phyloP scores from a whole-genome alignment of 30 jellyfish, hydroid and myxozoan genomes.

The Aurelia coerulea region DNA sequence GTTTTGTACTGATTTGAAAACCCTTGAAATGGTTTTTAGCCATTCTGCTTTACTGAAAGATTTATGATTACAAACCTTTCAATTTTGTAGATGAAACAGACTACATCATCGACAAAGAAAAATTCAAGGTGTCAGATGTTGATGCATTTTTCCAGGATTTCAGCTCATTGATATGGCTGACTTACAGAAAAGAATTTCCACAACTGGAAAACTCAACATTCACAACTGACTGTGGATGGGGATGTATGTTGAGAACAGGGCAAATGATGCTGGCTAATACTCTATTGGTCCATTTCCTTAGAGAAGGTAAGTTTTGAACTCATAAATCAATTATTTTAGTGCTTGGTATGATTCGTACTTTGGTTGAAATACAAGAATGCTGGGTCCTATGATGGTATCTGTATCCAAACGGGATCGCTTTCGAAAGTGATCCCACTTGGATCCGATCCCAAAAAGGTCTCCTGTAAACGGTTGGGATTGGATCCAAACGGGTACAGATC shows the following conservation, averaged over 20 bases:
- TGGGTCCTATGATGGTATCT: too few relatives aligned
- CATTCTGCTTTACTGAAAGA: too few relatives aligned
- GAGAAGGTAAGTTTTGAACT: constrained; percentile 58
- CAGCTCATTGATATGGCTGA: constrained; percentile 84
- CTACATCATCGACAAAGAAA: constrained; percentile 25
- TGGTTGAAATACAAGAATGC: too few relatives aligned
- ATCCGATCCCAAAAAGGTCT: too few relatives aligned
- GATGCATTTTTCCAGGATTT: constrained; percentile 88
- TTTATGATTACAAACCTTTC: not conserved
- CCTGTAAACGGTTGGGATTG: too few relatives aligned
- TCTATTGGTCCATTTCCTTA: constrained; percentile 79
- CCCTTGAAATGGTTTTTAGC: too few relatives aligned
- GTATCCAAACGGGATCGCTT: too few relatives aligned
- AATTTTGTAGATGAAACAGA: constrained; percentile 48
- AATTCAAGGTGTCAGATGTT: constrained; percentile 60
- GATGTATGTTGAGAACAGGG: constrained; percentile 98
- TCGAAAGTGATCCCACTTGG: too few relatives aligned
- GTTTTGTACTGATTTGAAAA: too few relatives aligned
- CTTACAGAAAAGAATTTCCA: constrained; percentile 93
- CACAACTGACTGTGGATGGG: constrained; percentile 99
- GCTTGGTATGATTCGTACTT: too few relatives aligned
- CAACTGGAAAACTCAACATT: constrained; percentile 87
- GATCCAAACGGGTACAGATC: too few relatives aligned
- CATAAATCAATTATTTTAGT: too few relatives aligned
- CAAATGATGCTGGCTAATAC: constrained; percentile 97